Percentiles rank a stretch among this genome's conserved stretches.
Evolutionary conservation across 1,140 invertebrate species (phyloP).

Genomic region (Vanessa atalanta): DNA sequence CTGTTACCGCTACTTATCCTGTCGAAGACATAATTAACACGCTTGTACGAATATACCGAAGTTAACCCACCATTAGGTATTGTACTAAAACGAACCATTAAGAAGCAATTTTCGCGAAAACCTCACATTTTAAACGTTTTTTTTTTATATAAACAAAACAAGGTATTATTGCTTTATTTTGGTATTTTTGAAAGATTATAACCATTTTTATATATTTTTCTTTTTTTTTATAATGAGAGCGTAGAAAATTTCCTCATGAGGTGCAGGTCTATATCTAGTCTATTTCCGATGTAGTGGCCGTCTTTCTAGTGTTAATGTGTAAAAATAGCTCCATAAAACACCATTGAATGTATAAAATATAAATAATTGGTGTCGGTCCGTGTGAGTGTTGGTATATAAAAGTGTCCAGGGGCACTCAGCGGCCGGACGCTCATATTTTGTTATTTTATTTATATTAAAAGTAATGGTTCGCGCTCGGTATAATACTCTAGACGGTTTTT

Average conservation of each 20-base stretch:
- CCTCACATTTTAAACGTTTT: no score
- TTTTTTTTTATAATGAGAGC: no score
- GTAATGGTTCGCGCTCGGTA: slow-evolving; percentile 74
- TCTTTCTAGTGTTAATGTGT: background rate
- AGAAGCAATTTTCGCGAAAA: no score
- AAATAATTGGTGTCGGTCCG: slow-evolving; percentile 7
- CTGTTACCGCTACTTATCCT: slow-evolving; percentile 1
- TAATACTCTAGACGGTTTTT: slow-evolving; percentile 75
- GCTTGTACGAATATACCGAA: background rate
- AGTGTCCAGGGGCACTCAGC: slow-evolving; percentile 74
- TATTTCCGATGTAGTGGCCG: background rate
- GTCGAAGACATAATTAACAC: slow-evolving; percentile 1
- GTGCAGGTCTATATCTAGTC: background rate
- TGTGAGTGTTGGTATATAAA: slow-evolving; percentile 68
- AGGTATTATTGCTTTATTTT: no score
- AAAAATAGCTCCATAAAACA: slow-evolving; percentile 3
- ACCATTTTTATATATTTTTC: no score
- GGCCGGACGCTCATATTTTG: slow-evolving; percentile 80
- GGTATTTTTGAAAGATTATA: no score
- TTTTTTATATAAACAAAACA: no score
- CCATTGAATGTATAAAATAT: slow-evolving; percentile 11
- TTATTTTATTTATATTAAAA: slow-evolving; percentile 82
- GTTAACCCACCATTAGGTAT: background rate
- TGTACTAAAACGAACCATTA: background rate
- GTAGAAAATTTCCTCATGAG: background rate